Conservation (phyloP, 2,113 vertebrate genomes). For the Crotalus horridus region DNA sequence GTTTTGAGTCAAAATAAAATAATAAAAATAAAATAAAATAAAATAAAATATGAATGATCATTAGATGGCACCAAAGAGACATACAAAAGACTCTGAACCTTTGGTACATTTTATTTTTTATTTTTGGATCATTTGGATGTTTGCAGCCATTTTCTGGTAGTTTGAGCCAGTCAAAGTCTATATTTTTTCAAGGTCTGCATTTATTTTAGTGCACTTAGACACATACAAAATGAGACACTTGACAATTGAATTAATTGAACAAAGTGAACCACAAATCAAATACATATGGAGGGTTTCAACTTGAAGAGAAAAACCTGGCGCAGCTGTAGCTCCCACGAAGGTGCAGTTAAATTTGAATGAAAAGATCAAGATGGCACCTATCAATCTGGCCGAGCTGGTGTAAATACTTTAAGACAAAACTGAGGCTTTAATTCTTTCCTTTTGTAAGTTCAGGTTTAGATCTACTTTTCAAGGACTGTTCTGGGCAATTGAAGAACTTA, state of each 20-base stretch:
- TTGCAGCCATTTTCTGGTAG: background rate
- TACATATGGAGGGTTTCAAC: conserved; percentile 4
- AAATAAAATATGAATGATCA: background rate
- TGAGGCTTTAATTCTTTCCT: background rate
- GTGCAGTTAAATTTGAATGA: conserved; percentile 17
- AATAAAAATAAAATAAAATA: too few species aligned
- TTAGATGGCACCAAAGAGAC: background rate
- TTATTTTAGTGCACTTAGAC: conserved; percentile 54
- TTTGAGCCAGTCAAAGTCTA: conserved; percentile 18
- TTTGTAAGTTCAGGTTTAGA: background rate
- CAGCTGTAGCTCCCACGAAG: conserved; percentile 11
- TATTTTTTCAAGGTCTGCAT: background rate
- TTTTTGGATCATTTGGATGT: background rate
- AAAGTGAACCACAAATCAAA: background rate
- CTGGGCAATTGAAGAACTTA: background rate
- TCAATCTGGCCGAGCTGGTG: background rate
- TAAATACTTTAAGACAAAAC: background rate
- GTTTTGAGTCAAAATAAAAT: background rate
- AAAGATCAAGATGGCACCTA: background rate
- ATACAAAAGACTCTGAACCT: background rate
- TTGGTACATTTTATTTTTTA: background rate
- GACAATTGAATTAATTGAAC: conserved; percentile 42
- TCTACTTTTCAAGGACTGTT: background rate
- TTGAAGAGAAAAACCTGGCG: conserved; percentile 34
- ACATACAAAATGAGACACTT: background rate